Base-by-base conservation (phyloP, 2,113 vertebrate genomes). In the Muntiacus reevesi region DNA sequence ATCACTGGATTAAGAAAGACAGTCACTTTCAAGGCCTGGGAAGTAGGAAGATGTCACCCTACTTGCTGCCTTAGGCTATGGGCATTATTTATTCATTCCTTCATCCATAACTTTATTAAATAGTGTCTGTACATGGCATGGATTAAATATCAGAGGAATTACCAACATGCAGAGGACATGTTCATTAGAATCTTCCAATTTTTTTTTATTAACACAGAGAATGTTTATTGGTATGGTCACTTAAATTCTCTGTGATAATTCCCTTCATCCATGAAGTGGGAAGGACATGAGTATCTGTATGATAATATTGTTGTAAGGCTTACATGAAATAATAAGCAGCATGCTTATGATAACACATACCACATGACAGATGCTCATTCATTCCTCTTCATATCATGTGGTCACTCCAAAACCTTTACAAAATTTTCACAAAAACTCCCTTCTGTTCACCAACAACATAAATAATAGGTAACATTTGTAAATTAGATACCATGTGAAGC, bases 41-140 rank as follows among this genome's bases (percentile, higher is more conserved):
- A 91, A 71, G 25, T 52, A 84, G 76, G 27, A 52, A 90, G 40
- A 60, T 60, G 43, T 97, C 52, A 84, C 25, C 40, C 10, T 59
- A 4, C 27, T 43, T 79, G 19, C 19, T 52, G 47, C 92, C 71
- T 57, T 43, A 13, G 67, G 92, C 89, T 45, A 12, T 43, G 30
- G 2, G 14, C 89, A 82, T 97, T 79, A 94, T 43, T 87, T 89
- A 93, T 59, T 95, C 67, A 95, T 96, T 60, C 17, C 50, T 81
- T 89, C 54, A 57, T 92, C 79, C 50, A 54, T 93, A 96, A 83
- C 96, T 96, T 84, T 50, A 93, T 93, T 91, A 95, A 76, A 40
- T 6, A 71, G 16, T 84, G 71, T 86, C 94, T 28, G 28, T 43
- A 54, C n/a, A 30, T 87, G 83, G 36, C 60, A 59, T 19, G 45